Evolutionary conservation across 2,797 vertebrate genomes (phyloP).

Genomic region (Chiloscyllium punctatum): DNA sequence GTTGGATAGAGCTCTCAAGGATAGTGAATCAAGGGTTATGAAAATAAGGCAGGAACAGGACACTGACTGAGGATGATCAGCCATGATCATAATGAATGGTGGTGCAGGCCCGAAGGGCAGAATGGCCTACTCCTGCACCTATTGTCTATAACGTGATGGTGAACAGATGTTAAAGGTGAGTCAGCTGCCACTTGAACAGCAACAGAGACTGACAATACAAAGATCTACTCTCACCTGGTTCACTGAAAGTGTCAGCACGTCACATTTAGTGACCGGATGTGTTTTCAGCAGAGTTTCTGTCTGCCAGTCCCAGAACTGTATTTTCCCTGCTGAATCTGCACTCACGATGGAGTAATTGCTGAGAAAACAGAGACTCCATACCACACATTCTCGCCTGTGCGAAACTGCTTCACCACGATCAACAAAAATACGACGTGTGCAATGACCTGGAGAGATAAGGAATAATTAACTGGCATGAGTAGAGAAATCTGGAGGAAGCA

Average conservation of each 20-base stretch:
- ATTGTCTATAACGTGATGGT: not conserved
- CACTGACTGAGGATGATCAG: too few species aligned
- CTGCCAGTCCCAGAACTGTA: constrained; percentile 83
- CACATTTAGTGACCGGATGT: constrained; percentile 69
- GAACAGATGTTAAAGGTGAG: not conserved
- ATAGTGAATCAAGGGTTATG: too few species aligned
- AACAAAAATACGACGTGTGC: constrained; percentile 67
- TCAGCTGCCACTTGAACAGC: not conserved
- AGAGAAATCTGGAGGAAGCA: not conserved
- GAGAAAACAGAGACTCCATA: constrained; percentile 78
- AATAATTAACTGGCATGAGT: not conserved
- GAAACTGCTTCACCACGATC: constrained; percentile 56
- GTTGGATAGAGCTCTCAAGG: too few species aligned
- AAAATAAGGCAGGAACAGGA: too few species aligned
- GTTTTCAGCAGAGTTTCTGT: constrained; percentile 70
- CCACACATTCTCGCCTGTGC: constrained; percentile 62
- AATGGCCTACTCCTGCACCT: too few species aligned
- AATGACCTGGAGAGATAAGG: constrained; percentile 57
- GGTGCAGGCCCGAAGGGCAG: too few species aligned
- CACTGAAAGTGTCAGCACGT: constrained; percentile 66
- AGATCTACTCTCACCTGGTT: constrained; percentile 57
- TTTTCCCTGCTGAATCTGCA: constrained; percentile 77
- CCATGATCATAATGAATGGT: too few species aligned
- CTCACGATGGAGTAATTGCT: constrained; percentile 70
- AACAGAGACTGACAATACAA: not conserved